A percentile compares a stretch with the other conserved stretches of the same genome.
Conservation (phyloP, 2,797 vertebrate genomes). For the Pitangus sulphuratus region DNA sequence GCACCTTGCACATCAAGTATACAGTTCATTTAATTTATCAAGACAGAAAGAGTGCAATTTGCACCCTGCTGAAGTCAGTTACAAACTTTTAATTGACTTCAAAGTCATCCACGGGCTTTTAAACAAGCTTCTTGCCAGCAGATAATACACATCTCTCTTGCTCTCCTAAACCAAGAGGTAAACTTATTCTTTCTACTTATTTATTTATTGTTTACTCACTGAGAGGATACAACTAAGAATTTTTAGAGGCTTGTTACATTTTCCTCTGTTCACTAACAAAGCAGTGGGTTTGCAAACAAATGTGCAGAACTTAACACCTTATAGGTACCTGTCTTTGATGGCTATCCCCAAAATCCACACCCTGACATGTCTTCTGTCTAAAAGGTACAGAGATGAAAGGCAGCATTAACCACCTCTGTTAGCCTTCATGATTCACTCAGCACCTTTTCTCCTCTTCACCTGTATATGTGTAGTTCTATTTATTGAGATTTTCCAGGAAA, state of each 20-base stretch:
- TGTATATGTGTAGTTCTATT: not conserved
- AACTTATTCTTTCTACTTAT: not conserved
- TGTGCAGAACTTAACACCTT: not conserved
- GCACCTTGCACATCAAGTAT: not conserved
- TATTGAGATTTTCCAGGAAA: not conserved
- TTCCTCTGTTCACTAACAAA: not conserved
- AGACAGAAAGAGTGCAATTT: not conserved
- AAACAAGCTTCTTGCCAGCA: not conserved
- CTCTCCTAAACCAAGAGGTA: not conserved
- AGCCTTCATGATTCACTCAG: not conserved
- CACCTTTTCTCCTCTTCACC: not conserved
- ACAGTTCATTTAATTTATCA: not conserved
- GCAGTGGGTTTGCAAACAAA: rapidly evolving
- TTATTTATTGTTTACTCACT: not conserved
- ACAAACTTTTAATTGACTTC: not conserved
- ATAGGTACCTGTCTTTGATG: not conserved
- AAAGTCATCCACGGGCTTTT: not conserved
- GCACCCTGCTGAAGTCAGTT: not conserved
- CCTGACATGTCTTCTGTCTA: not conserved
- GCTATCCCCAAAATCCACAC: not conserved
- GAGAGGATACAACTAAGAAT: not conserved
- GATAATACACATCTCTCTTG: not conserved
- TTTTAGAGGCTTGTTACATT: not conserved
- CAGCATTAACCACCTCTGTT: not conserved
- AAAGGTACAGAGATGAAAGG: not conserved